Conservation (phyloP, 2,113 vertebrate genomes). For the Phalacrocorax carbo region DNA sequence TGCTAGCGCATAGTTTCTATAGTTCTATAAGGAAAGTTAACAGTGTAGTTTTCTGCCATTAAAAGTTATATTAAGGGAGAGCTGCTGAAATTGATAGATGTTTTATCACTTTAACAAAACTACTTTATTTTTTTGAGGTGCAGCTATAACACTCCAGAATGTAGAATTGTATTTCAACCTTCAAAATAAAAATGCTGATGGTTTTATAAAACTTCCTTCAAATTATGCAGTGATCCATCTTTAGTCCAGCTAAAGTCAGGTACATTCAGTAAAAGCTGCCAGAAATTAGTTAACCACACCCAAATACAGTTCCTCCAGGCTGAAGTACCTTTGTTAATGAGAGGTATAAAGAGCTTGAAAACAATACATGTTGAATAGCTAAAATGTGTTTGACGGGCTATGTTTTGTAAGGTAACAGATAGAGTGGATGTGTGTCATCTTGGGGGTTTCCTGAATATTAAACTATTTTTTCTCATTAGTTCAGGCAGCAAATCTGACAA, state of each 20-base stretch:
- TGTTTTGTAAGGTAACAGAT: neutral
- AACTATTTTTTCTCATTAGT: neutral
- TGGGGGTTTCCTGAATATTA: neutral
- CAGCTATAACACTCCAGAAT: neutral
- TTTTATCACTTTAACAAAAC: neutral
- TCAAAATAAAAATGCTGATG: neutral
- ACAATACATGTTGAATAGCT: neutral
- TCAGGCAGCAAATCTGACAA: neutral
- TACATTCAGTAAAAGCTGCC: neutral
- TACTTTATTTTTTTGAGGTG: neutral
- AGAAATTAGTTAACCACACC: neutral
- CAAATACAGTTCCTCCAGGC: neutral
- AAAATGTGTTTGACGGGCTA: neutral
- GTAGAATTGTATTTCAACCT: neutral
- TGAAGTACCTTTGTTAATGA: neutral
- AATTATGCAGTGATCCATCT: neutral
- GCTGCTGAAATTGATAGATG: neutral
- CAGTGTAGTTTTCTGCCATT: neutral
- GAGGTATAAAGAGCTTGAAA: neutral
- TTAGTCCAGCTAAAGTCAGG: neutral
- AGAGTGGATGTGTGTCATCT: neutral
- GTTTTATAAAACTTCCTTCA: neutral
- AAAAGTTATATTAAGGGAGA: neutral
- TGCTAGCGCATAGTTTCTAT: neutral
- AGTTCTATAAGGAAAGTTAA: neutral